Percentiles rank a stretch among this genome's conserved stretches.
phyloP scores from a whole-genome alignment of 2,113 vertebrate species.

The Vulpes lagopus region DNA sequence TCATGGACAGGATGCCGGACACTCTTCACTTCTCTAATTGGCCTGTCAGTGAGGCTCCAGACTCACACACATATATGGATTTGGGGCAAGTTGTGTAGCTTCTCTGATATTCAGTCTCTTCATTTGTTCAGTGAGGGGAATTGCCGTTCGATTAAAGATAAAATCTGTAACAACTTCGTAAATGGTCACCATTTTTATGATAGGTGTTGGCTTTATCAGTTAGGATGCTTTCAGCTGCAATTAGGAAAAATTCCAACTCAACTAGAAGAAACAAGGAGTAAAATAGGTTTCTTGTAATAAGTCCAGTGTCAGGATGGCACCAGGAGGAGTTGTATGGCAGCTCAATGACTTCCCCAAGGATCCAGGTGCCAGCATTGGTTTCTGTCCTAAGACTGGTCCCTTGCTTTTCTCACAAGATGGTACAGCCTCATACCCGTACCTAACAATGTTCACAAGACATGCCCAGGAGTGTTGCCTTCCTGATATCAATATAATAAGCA shows the following conservation, averaged over 20 bases:
- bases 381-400: neutral
- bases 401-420: neutral
- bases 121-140: neutral
- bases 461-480: neutral
- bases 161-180: neutral
- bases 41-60: neutral
- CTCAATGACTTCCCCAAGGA: neutral
- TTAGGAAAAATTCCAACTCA: neutral
- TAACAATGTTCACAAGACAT: neutral
- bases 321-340: neutral
- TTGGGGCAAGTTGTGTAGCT: neutral
- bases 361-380: neutral
- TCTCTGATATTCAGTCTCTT: neutral
- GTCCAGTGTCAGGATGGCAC: neutral
- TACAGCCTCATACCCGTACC: neutral
- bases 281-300: conserved; percentile 4
- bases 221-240: neutral
- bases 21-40: neutral
- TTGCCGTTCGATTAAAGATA: neutral
- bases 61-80: neutral
- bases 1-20: neutral
- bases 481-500: neutral
- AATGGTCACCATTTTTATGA: neutral
- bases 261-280: neutral
- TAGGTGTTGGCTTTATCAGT: neutral